A percentile compares a stretch with the other conserved stretches of the same genome.
These are phyloP conservation scores for Horisme vitalbata DNA, from an alignment of 2,888 invertebrate species.

Conservation along the genomic window DNA sequence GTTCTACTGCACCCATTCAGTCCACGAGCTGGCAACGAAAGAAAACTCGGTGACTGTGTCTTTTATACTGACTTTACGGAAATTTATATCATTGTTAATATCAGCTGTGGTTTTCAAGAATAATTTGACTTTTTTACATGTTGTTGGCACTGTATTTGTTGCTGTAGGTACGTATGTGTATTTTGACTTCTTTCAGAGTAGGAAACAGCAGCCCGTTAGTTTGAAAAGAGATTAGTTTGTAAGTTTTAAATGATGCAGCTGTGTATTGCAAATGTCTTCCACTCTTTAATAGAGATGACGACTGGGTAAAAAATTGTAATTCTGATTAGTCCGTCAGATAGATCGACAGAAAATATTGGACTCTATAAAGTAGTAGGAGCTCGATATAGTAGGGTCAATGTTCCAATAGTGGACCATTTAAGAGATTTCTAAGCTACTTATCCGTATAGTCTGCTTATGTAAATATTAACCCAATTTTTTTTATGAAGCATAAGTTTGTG, in stretches of 20 bases:
- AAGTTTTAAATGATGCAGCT: neutral
- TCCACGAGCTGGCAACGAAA: slow-evolving; percentile 66
- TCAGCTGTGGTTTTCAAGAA: slow-evolving; percentile 73
- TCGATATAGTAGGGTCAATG: too few species aligned
- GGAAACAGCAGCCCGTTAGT: slow-evolving; percentile 58
- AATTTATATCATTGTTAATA: slow-evolving; percentile 66
- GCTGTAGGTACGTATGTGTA: slow-evolving; percentile 68
- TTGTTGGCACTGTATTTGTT: slow-evolving; percentile 62
- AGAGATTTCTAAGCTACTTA: too few species aligned
- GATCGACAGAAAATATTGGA: too few species aligned
- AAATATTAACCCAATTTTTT: too few species aligned
- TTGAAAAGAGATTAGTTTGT: slow-evolving; percentile 40
- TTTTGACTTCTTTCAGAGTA: slow-evolving; percentile 63
- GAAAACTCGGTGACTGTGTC: slow-evolving; percentile 71
- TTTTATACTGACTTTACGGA: slow-evolving; percentile 70
- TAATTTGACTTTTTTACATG: slow-evolving; percentile 63
- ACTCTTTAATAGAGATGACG: slow-evolving; percentile 3
- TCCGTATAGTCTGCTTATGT: too few species aligned
- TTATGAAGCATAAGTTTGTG: too few species aligned
- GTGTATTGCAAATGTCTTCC: neutral
- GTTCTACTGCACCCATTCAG: slow-evolving; percentile 67
- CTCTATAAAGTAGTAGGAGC: too few species aligned
- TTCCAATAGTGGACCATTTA: too few species aligned
- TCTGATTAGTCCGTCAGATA: too few species aligned
- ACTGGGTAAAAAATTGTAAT: too few species aligned